These are phyloP conservation scores for Haliclona indistincta DNA, from an alignment of 37 sponge, comb jelly and placozoan genomes.

Conservation along the genomic window DNA sequence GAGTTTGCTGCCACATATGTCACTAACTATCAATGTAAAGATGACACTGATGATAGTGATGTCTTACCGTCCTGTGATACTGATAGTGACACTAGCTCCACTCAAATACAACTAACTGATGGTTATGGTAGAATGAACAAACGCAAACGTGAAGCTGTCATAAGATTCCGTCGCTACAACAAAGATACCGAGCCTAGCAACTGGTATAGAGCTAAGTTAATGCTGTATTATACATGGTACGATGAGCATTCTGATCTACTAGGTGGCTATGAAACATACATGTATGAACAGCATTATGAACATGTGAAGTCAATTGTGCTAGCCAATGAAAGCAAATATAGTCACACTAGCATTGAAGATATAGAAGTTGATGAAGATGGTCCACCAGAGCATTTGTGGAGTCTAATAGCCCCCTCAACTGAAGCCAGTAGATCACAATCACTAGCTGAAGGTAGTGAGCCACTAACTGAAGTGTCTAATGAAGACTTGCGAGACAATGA, in stretches of 20 bases:
- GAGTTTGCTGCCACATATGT: too few relatives aligned
- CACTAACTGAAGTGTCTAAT: slow-evolving; percentile 1
- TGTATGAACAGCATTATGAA: slow-evolving; percentile 6
- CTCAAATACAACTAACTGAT: background rate
- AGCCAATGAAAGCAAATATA: slow-evolving; percentile 9
- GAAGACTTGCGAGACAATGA: background rate
- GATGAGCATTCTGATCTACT: slow-evolving; percentile 6
- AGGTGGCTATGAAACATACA: background rate
- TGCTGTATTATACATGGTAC: slow-evolving; percentile 27
- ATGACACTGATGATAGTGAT: too few relatives aligned
- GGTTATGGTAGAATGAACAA: slow-evolving; percentile 12
- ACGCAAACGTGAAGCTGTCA: slow-evolving; percentile 16
- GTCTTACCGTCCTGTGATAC: too few relatives aligned
- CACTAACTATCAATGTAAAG: too few relatives aligned
- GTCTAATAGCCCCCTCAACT: slow-evolving; percentile 19
- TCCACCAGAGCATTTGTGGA: slow-evolving; percentile 33
- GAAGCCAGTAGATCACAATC: background rate
- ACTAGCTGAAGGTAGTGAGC: slow-evolving; percentile 7
- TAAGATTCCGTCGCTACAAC: slow-evolving; percentile 7
- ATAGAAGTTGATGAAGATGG: background rate
- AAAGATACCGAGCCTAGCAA: slow-evolving; percentile 17
- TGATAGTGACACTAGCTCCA: too few relatives aligned
- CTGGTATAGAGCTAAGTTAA: slow-evolving; percentile 6
- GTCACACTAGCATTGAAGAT: slow-evolving; percentile 1
- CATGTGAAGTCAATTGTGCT: background rate